Conservation (phyloP, 2,797 vertebrate species). For the Gymnothorax reevesii region DNA sequence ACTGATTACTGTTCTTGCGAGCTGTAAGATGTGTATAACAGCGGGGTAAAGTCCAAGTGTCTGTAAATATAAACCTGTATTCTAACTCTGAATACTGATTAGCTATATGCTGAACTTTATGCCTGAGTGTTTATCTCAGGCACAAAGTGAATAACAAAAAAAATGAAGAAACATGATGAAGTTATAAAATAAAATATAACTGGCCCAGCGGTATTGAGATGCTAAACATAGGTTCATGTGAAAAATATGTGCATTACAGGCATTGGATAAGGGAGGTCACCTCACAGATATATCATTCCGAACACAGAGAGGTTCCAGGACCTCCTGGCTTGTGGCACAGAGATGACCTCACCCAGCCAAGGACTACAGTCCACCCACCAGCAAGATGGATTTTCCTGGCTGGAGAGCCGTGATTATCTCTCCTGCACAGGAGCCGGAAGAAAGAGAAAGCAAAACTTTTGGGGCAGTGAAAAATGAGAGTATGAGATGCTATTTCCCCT, state of each 20-base stretch:
- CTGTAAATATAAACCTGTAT: background rate
- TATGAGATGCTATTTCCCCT: constrained; percentile 75
- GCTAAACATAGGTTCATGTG: background rate
- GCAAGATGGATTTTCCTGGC: constrained; percentile 74
- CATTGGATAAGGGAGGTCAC: background rate
- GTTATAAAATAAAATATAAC: background rate
- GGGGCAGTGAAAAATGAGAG: constrained; percentile 76
- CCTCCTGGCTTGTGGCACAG: constrained; percentile 35
- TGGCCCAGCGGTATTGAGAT: background rate
- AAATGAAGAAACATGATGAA: background rate
- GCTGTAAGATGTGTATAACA: background rate
- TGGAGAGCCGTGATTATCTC: constrained; percentile 76
- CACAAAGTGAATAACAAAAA: background rate
- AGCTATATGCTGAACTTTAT: background rate
- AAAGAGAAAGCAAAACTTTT: constrained; percentile 68
- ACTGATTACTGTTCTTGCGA: background rate
- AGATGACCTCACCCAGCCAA: constrained; percentile 73
- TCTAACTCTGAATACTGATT: background rate
- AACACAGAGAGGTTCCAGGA: constrained; percentile 12
- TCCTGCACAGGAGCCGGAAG: constrained; percentile 68
- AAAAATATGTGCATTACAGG: background rate
- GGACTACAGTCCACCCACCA: constrained; percentile 70
- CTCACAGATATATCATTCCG: background rate
- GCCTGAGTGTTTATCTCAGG: background rate
- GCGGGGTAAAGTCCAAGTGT: background rate